Evolutionary conservation across 2,888 invertebrate genomes (phyloP), one percentile per base, ranked within the genome.

Genomic region (Scaptomyza cyrtandrae): DNA sequence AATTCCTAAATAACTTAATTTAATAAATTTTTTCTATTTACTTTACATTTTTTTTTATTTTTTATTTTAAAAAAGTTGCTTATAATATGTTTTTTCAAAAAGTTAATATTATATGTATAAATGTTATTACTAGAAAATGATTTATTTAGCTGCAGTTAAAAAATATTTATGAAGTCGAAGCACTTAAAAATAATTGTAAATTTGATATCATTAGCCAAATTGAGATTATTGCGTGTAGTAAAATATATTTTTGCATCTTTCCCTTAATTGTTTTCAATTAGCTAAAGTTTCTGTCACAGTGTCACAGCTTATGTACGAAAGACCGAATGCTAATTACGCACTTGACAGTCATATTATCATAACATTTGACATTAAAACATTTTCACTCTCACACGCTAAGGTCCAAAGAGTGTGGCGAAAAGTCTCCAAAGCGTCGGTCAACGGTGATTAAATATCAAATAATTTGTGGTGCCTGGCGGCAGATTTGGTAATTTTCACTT

Each of bases 401-500:
- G 11, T 39, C 4, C 44, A 5, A 16, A 27, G 24, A 48, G 43
- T 43, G 39, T 41, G 58, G 33, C 24, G 52, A 48, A 53, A 61
- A 54, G 31, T 63, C 2, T 33, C 41, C 41, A 16, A 41, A 10
- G 37, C 35, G 39, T 37, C 53, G 55, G 50, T 44, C 48, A 60
- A 43, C 35, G 14, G 53, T 50, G 52, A 76, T 85, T 82, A 77
- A 79, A 70, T 68, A 64, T 62, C 67, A 62, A 66, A 85, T 78
- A 85, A 75, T 66, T 78, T 55, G 54, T 31, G 59, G 33, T 54
- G 43, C 33, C 46, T 33, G 59, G 52, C 60, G 54, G 24, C 45
- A 43, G 24, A 83, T 87, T 82, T 82, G 63, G 82, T 73, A 85
- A 87, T 71, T 54, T 75, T 75, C 43, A 61, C 80, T 66, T 63